These are phyloP conservation scores for Bradysia coprophila DNA, from an alignment of 1,140 invertebrate genomes.

Conservation along the genomic window DNA sequence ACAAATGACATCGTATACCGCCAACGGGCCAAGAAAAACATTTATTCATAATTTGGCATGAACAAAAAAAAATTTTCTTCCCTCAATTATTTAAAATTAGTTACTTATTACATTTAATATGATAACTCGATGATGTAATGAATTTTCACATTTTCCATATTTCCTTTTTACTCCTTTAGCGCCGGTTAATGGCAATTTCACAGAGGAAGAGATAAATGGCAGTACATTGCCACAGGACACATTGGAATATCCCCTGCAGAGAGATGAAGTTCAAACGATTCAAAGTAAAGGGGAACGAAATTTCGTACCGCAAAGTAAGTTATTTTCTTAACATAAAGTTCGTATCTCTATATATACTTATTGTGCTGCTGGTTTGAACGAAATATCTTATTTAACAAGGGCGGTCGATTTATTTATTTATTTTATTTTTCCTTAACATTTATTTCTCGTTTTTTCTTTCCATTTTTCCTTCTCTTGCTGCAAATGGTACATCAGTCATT, in stretches of 20 bases:
- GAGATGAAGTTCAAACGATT: constrained; percentile 44
- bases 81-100: too few relatives aligned
- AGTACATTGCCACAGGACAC: constrained; percentile 24
- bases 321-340: constrained; percentile 1
- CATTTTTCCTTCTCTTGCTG: neutral
- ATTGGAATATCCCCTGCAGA: constrained; percentile 41
- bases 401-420: too few relatives aligned
- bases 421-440: neutral
- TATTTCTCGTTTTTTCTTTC: neutral
- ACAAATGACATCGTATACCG: too few relatives aligned
- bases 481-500: constrained; percentile 11
- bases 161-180: constrained; percentile 24
- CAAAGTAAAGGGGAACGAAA: constrained; percentile 28
- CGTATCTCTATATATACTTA: too few relatives aligned
- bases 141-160: neutral
- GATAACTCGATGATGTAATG: too few relatives aligned
- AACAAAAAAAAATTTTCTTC: too few relatives aligned
- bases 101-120: too few relatives aligned
- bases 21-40: too few relatives aligned
- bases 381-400: too few relatives aligned
- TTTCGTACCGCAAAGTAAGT: constrained; percentile 18
- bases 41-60: too few relatives aligned
- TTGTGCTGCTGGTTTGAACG: too few relatives aligned
- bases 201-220: constrained; percentile 35
- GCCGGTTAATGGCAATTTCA: constrained; percentile 45